Evolutionary conservation across 2,797 vertebrate species (phyloP).

Genomic region (Microhierax caerulescens): DNA sequence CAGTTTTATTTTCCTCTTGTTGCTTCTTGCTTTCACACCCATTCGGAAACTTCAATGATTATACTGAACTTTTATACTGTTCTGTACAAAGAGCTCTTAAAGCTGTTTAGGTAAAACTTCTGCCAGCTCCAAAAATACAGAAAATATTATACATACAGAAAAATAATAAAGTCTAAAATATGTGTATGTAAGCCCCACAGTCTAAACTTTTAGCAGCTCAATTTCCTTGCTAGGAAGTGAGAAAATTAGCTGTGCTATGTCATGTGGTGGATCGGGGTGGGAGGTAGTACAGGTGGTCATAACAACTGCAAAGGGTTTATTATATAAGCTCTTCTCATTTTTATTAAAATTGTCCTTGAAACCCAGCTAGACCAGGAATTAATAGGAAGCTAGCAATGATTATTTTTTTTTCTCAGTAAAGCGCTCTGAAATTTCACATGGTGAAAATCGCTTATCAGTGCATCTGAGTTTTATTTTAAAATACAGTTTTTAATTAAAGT

Average conservation of each 20-base stretch:
- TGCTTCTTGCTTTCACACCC: not conserved
- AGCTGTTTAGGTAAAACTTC: not conserved
- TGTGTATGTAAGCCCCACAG: not conserved
- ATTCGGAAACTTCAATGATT: not conserved
- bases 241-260: slow-evolving; percentile 26
- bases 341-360: slow-evolving; percentile 67
- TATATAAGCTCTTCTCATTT: slow-evolving; percentile 45
- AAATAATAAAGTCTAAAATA: slow-evolving; percentile 20
- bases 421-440: slow-evolving; percentile 2
- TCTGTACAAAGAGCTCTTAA: not conserved
- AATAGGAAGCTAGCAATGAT: slow-evolving; percentile 28
- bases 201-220: slow-evolving; percentile 19
- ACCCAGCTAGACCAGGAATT: slow-evolving; percentile 35
- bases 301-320: slow-evolving; percentile 48
- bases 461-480: slow-evolving; percentile 50
- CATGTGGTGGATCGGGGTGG: not conserved
- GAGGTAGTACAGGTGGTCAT: slow-evolving; percentile 47
- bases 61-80: not conserved
- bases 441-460: slow-evolving; percentile 37
- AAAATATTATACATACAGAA: not conserved
- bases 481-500: slow-evolving; percentile 67
- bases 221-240: slow-evolving; percentile 29
- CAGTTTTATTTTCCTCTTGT: not conserved
- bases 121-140: not conserved
- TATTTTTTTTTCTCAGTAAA: slow-evolving; percentile 16